A percentile compares a stretch with the other conserved stretches of the same genome.
Evolutionary conservation across 2,888 invertebrate species (phyloP).

Genomic region (Callyntrura guangdongensis): DNA sequence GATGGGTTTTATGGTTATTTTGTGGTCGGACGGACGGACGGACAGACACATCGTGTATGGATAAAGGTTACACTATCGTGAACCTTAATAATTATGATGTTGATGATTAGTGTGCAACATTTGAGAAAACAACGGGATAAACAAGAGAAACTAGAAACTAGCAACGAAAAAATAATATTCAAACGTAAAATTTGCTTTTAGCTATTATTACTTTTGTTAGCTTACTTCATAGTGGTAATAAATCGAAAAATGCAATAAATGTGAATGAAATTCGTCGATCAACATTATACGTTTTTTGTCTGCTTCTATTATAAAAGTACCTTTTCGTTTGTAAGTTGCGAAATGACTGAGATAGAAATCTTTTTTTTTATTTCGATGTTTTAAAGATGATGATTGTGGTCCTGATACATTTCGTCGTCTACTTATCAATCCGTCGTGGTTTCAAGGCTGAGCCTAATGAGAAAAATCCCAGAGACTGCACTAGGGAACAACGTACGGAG

Average conservation of each 20-base stretch:
- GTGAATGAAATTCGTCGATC: too few species aligned
- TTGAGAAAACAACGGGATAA: conserved; percentile 13
- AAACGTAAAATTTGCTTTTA: too few species aligned
- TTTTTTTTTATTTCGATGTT: neutral
- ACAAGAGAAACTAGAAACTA: neutral
- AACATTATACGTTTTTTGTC: too few species aligned
- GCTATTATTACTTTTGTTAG: too few species aligned
- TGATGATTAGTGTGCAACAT: conserved; percentile 7
- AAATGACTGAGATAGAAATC: neutral
- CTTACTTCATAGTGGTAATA: neutral
- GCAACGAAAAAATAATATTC: neutral
- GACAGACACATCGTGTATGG: too few species aligned
- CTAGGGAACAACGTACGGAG: neutral
- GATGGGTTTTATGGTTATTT: too few species aligned
- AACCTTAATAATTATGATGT: conserved; percentile 31
- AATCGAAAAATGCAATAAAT: neutral
- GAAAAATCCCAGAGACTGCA: neutral
- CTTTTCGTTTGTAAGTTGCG: neutral
- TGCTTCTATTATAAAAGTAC: neutral
- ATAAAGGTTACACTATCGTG: too few species aligned
- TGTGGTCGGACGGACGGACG: too few species aligned
- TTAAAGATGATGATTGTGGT: conserved; percentile 4
- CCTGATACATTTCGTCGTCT: neutral
- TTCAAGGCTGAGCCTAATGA: neutral
- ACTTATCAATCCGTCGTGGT: too few species aligned